A percentile compares a stretch with the other conserved stretches of the same genome.
These are phyloP conservation scores for Ectemnius lituratus DNA, from an alignment of 2,888 invertebrate genomes.

Conservation along the genomic window DNA sequence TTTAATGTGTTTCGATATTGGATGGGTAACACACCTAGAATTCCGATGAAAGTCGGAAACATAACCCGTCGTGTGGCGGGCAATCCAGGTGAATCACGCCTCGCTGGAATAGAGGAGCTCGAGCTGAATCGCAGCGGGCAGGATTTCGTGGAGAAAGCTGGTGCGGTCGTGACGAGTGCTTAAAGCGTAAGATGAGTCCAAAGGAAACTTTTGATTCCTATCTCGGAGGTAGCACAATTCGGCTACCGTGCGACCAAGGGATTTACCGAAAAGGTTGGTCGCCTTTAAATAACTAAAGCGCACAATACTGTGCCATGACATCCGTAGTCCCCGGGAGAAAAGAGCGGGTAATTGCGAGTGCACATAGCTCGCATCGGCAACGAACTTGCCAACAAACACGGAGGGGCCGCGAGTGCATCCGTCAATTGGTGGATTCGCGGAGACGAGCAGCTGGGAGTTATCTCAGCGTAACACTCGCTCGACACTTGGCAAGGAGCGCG, in stretches of 20 bases:
- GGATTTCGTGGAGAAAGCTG: constrained; percentile 12
- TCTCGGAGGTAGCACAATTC: no score
- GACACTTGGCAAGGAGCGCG: constrained; percentile 56
- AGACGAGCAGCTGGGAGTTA: constrained; percentile 48
- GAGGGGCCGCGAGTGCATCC: constrained; percentile 31
- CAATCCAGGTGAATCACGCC: constrained; percentile 60
- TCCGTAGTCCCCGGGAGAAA: constrained; percentile 42
- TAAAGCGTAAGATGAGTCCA: no score
- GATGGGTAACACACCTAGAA: constrained; percentile 81
- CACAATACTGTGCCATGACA: constrained; percentile 53
- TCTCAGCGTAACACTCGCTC: constrained; percentile 57
- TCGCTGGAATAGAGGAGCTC: constrained; percentile 44
- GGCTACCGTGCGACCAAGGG: constrained; percentile 19
- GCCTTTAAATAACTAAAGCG: constrained; percentile 47
- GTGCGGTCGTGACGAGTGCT: neutral
- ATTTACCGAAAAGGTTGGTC: constrained; percentile 46
- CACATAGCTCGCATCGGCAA: constrained; percentile 52
- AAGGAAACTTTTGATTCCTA: no score
- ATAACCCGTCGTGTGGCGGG: constrained; percentile 80
- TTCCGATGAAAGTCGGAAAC: constrained; percentile 86
- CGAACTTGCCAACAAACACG: constrained; percentile 17
- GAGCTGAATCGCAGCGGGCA: constrained; percentile 32
- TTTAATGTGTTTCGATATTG: neutral
- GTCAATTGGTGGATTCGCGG: constrained; percentile 29
- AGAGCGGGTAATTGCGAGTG: constrained; percentile 47